Percentiles rank a stretch among this genome's conserved stretches.
These are phyloP conservation scores for Harmothoe impar DNA, from an alignment of 2,888 invertebrate species.

Conservation along the genomic window DNA sequence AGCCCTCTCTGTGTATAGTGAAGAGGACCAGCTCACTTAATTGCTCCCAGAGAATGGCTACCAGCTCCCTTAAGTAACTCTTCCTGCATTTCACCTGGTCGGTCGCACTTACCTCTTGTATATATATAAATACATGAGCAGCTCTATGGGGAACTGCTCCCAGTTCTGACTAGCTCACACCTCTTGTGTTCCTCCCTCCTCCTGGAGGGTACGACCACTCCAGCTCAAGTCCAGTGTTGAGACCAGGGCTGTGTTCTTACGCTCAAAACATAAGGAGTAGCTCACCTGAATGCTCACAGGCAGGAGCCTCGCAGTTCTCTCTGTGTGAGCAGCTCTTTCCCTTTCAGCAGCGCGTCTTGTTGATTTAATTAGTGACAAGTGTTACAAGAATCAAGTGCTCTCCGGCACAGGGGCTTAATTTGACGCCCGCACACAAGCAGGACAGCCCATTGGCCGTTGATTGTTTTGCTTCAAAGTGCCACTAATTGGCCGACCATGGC, in stretches of 20 bases:
- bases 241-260: no score
- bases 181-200: no score
- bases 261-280: background rate
- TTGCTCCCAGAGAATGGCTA: no score
- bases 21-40: no score
- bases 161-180: background rate
- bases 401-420: background rate
- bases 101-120: no score
- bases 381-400: conserved; percentile 23
- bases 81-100: no score
- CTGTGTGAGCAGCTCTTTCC: background rate
- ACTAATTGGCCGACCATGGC: conserved; percentile 34
- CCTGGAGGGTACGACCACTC: background rate
- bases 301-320: background rate
- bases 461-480: conserved; percentile 55
- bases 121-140: background rate
- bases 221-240: background rate
- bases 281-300: background rate
- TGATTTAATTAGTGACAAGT: conserved; percentile 41
- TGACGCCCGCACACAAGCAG: conserved; percentile 26
- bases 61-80: no score
- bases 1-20: no score
- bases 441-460: conserved; percentile 4
- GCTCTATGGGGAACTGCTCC: background rate
- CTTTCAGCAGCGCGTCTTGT: background rate